These are phyloP conservation scores for Xiphophorus couchianus DNA, from an alignment of 2,113 vertebrate genomes.

Conservation along the genomic window DNA sequence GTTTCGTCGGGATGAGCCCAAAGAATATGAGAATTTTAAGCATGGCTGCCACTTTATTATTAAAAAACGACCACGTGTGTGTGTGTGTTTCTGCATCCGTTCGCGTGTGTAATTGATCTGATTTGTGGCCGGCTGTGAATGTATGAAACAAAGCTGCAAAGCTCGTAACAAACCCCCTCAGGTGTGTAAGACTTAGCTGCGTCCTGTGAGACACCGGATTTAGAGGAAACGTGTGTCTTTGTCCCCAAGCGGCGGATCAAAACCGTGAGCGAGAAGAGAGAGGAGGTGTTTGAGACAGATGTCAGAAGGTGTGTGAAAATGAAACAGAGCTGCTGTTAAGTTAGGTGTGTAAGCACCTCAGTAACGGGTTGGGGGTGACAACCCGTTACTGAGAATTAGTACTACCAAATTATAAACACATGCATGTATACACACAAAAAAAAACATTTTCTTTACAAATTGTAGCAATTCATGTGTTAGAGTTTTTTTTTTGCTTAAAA, in stretches of 20 bases:
- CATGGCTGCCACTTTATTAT: conserved; percentile 4
- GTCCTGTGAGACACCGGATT: conserved; percentile 42
- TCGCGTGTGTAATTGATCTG: conserved; percentile 38
- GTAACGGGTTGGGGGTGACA: not conserved
- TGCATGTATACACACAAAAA: not conserved
- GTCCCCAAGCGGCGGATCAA: conserved; percentile 45
- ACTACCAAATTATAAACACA: not conserved
- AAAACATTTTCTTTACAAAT: too few species aligned
- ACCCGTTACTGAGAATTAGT: not conserved
- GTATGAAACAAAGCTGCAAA: conserved; percentile 55
- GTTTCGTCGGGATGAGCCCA: too few species aligned
- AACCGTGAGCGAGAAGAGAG: conserved; percentile 22
- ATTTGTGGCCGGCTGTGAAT: conserved; percentile 49
- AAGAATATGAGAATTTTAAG: not conserved
- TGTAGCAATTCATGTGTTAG: too few species aligned
- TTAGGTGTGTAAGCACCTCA: conserved; percentile 17
- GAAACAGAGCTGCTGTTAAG: conserved; percentile 35
- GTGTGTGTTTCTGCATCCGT: conserved; percentile 8
- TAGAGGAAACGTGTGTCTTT: conserved; percentile 33
- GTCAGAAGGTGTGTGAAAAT: conserved; percentile 34
- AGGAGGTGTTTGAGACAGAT: conserved; percentile 19
- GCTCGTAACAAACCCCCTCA: conserved; percentile 44
- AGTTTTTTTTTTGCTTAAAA: too few species aligned
- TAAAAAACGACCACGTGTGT: not conserved
- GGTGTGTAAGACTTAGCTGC: conserved; percentile 38